Conservation (phyloP, 2,113 vertebrate species). For the Hemicordylus capensis region DNA sequence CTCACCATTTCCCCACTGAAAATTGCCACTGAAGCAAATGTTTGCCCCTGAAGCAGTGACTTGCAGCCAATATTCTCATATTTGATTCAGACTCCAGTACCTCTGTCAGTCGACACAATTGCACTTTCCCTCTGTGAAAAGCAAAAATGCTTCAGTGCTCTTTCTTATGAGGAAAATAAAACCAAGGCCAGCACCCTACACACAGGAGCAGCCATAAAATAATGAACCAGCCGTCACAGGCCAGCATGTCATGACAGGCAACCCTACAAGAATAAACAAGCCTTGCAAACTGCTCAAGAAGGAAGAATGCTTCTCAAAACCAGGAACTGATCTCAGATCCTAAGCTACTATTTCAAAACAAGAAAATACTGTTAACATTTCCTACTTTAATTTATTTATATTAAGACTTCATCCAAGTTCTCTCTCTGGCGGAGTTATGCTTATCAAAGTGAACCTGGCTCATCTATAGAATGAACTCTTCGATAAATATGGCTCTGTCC, state of each 20-base stretch:
- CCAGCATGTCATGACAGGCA: background rate
- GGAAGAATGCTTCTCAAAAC: background rate
- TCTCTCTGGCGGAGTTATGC: background rate
- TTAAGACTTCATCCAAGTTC: background rate
- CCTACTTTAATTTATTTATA: background rate
- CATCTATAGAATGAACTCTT: background rate
- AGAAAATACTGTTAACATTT: background rate
- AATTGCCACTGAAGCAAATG: no score
- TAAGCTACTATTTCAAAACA: background rate
- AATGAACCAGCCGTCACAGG: background rate
- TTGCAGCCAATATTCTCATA: background rate
- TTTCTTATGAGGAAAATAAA: conserved; percentile 7
- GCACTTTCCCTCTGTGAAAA: background rate
- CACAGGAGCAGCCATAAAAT: background rate
- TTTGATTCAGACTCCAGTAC: background rate
- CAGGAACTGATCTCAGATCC: background rate
- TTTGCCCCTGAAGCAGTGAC: no score
- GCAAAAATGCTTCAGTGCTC: background rate
- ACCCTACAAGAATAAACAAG: background rate
- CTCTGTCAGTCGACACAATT: background rate
- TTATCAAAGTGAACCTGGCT: background rate
- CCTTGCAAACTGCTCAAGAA: background rate
- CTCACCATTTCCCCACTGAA: no score
- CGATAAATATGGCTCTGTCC: background rate
- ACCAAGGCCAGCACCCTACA: background rate